These are phyloP conservation scores for Gyrodactylus salaris DNA, from an alignment of 1,140 invertebrate species.

Conservation along the genomic window DNA sequence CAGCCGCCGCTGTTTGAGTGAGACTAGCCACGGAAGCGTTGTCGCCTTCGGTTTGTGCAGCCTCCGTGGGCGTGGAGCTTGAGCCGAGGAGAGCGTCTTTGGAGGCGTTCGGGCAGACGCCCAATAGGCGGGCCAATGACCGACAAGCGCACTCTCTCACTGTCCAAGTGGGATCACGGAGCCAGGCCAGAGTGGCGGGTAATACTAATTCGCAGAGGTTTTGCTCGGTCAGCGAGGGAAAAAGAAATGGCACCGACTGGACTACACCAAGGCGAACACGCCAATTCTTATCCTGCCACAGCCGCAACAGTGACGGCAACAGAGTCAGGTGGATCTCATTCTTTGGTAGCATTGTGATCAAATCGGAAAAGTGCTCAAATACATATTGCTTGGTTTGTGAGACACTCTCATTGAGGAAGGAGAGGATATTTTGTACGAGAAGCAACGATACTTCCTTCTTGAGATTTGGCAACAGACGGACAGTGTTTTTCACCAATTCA, in stretches of 20 bases:
- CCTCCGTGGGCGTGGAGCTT: not conserved
- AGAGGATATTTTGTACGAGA: not conserved
- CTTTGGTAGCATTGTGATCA: not conserved
- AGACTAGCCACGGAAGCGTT: not conserved
- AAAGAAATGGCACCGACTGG: not conserved
- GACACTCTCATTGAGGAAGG: not conserved
- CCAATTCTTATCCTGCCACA: not conserved
- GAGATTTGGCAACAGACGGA: not conserved
- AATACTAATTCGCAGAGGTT: not conserved
- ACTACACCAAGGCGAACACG: not conserved
- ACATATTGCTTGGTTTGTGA: conserved; percentile 3
- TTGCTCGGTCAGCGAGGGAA: not conserved
- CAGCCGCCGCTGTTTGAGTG: not conserved
- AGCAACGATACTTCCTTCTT: not conserved
- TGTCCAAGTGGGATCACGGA: not conserved
- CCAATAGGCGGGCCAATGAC: not conserved
- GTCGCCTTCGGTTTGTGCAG: not conserved
- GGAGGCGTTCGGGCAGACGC: not conserved
- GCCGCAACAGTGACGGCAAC: not conserved
- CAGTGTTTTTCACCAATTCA: not conserved
- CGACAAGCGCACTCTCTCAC: not conserved
- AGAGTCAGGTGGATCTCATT: not conserved
- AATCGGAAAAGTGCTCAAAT: not conserved
- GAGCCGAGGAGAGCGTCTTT: not conserved
- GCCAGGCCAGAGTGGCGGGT: not conserved